Evolutionary conservation across 1,140 invertebrate species (phyloP).

Genomic region (Zaprionus africanus): DNA sequence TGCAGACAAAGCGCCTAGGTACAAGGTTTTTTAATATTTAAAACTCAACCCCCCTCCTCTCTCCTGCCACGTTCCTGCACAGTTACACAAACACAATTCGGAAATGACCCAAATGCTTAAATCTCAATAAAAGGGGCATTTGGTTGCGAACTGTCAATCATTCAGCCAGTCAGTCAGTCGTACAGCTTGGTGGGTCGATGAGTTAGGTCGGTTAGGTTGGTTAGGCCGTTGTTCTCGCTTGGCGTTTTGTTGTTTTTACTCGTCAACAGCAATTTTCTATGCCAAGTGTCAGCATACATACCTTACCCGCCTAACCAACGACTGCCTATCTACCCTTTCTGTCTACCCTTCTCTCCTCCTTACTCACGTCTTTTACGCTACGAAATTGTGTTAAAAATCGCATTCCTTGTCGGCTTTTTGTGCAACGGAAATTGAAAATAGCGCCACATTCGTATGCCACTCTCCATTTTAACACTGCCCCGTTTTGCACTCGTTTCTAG

Average conservation of each 20-base stretch:
- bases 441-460: slow-evolving; percentile 63
- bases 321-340: slow-evolving; percentile 13
- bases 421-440: slow-evolving; percentile 78
- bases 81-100: slow-evolving; percentile 75
- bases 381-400: slow-evolving; percentile 78
- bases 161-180: slow-evolving; percentile 26
- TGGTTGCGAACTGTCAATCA: slow-evolving; percentile 75
- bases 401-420: slow-evolving; percentile 57
- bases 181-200: slow-evolving; percentile 7
- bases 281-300: slow-evolving; percentile 49
- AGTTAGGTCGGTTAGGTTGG: slow-evolving; percentile 14
- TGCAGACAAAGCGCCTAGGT: slow-evolving; percentile 31
- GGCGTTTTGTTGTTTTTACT: slow-evolving; percentile 44
- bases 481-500: slow-evolving; percentile 4
- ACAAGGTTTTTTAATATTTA: slow-evolving; percentile 78
- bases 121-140: slow-evolving; percentile 76
- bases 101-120: slow-evolving; percentile 79
- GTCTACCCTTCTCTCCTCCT: background rate
- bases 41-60: slow-evolving; percentile 12
- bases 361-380: slow-evolving; percentile 21
- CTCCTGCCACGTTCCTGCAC: background rate
- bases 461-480: slow-evolving; percentile 39
- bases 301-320: slow-evolving; percentile 13
- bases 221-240: slow-evolving; percentile 46
- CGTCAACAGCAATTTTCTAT: slow-evolving; percentile 61